phyloP scores from a whole-genome alignment of 2,888 invertebrate genomes.

The Autographa pulchrina region DNA sequence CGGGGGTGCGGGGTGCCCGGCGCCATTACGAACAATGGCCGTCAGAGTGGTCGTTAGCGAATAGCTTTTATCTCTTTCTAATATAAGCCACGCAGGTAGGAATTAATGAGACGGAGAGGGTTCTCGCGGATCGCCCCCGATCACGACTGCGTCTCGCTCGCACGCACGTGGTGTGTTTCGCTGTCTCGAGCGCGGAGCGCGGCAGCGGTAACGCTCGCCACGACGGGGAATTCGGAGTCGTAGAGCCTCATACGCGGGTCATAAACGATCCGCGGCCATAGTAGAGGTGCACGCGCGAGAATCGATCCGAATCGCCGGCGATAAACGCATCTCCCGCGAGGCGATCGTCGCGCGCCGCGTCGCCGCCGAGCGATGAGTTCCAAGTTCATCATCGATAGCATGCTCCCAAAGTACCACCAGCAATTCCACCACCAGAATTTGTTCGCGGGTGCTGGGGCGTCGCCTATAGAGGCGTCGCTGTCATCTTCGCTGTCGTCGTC shows the following conservation, averaged over 20 bases:
- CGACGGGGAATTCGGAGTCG: conserved; percentile 95
- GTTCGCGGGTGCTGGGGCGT: conserved; percentile 91
- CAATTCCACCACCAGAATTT: conserved; percentile 91
- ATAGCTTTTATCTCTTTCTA: conserved; percentile 90
- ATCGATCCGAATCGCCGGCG: conserved; percentile 90
- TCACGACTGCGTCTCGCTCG: conserved; percentile 75
- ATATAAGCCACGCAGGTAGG: conserved; percentile 88
- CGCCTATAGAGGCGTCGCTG: conserved; percentile 92
- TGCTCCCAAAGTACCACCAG: conserved; percentile 98
- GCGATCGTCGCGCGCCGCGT: conserved; percentile 89
- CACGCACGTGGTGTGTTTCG: conserved; percentile 85
- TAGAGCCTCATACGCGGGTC: conserved; percentile 96
- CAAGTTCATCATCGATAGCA: conserved; percentile 99
- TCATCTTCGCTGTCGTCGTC: conserved; percentile 90
- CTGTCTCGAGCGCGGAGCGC: conserved; percentile 87
- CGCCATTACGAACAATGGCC: conserved; percentile 89
- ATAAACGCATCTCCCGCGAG: conserved; percentile 89
- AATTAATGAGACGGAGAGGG: conserved; percentile 89
- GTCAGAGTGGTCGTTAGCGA: conserved; percentile 88
- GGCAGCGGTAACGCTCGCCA: conserved; percentile 89
- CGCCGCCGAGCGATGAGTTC: conserved; percentile 95
- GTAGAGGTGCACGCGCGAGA: conserved; percentile 90
- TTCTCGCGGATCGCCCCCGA: conserved; percentile 81
- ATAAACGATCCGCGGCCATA: conserved; percentile 94
- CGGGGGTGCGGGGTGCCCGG: conserved; percentile 83